Evolutionary conservation across 2,113 vertebrate genomes (phyloP).

Genomic region (Cyanocitta stelleri): DNA sequence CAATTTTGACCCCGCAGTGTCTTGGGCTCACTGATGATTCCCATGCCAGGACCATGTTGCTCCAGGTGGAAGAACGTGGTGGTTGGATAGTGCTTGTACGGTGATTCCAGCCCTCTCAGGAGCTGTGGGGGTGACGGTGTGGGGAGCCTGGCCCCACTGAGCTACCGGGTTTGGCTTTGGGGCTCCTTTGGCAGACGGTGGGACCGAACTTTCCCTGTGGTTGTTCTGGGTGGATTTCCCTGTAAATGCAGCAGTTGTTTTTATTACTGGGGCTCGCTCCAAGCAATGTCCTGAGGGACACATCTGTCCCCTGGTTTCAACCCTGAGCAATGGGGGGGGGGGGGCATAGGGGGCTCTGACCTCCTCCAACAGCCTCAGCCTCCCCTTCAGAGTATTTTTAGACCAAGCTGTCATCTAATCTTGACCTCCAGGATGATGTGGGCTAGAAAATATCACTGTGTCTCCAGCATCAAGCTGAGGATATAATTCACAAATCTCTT

Average conservation of each 20-base stretch:
- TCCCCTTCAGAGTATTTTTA: slow-evolving; percentile 32
- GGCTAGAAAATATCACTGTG: not conserved
- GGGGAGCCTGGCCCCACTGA: not conserved
- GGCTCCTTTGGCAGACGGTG: not conserved
- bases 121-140: accelerated
- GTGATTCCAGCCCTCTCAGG: accelerated
- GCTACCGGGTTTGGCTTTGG: not conserved
- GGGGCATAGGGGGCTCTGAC: not conserved
- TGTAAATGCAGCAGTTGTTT: not conserved
- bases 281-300: not conserved
- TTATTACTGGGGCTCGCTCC: not conserved
- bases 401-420: slow-evolving; percentile 39
- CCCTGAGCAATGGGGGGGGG: not conserved
- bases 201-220: not conserved
- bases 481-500: not conserved
- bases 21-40: not conserved
- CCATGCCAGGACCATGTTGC: accelerated
- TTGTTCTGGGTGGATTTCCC: not conserved
- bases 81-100: accelerated
- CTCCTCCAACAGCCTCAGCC: not conserved
- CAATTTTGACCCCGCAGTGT: accelerated
- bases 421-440: slow-evolving; percentile 17
- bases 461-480: not conserved
- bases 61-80: not conserved
- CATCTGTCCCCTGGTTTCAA: not conserved